A percentile compares a stretch with the other conserved stretches of the same genome.
Evolutionary conservation across 2,888 invertebrate species (phyloP).

Genomic region (Pycnomerus fuliginosus): DNA sequence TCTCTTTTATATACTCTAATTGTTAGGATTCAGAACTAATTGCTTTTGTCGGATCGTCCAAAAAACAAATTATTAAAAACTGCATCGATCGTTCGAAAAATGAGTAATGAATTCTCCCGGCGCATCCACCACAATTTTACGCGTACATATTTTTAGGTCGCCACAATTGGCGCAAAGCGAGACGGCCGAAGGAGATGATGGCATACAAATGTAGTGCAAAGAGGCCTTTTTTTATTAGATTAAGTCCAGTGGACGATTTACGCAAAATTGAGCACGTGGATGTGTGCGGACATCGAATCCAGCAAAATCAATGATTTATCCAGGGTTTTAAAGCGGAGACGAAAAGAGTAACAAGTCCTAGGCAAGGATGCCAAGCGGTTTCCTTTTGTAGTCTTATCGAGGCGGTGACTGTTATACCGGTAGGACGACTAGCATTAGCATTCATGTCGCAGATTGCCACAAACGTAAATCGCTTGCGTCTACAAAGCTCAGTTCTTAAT

Average conservation of each 20-base stretch:
- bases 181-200: constrained; percentile 10
- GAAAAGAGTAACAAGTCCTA: constrained; percentile 19
- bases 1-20: constrained; percentile 4
- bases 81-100: background rate
- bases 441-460: constrained; percentile 32
- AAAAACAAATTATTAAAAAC: constrained; percentile 3
- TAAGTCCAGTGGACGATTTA: constrained; percentile 22
- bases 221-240: constrained; percentile 24
- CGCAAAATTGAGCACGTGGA: constrained; percentile 19
- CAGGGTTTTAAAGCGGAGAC: constrained; percentile 1
- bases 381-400: constrained; percentile 30
- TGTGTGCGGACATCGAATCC: constrained; percentile 19
- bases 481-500: constrained; percentile 31
- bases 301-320: constrained; percentile 18
- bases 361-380: constrained; percentile 21
- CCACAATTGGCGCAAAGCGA: constrained; percentile 15
- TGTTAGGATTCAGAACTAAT: background rate
- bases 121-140: constrained; percentile 6
- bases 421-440: constrained; percentile 29
- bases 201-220: constrained; percentile 18
- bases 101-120: background rate
- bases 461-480: constrained; percentile 34
- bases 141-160: too few species aligned
- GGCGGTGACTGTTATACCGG: constrained; percentile 18
- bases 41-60: constrained; percentile 4